A percentile compares a stretch with the other conserved stretches of the same genome.
These are phyloP conservation scores for Zoanthus sansibaricus DNA, from an alignment of 92 coral and sea anemone genomes.

Conservation along the genomic window DNA sequence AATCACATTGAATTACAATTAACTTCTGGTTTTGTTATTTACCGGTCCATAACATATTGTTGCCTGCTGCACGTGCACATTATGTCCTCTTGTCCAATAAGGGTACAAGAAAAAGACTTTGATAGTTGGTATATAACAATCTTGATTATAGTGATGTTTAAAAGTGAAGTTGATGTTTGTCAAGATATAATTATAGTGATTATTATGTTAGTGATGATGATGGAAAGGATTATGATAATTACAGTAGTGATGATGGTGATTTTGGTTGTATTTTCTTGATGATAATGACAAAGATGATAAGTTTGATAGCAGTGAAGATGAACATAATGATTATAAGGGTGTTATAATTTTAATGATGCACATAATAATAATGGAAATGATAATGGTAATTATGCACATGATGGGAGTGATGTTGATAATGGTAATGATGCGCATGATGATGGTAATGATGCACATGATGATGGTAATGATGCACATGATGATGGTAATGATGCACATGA, in stretches of 20 bases:
- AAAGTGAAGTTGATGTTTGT: too few relatives aligned
- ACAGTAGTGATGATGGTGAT: background rate
- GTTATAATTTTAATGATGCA: background rate
- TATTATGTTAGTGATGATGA: background rate
- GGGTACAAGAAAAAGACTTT: background rate
- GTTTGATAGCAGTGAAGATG: background rate
- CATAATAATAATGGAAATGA: background rate
- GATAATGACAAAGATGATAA: background rate
- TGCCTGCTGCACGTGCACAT: too few relatives aligned
- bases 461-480: background rate
- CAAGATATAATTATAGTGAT: background rate
- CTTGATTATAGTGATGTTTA: background rate
- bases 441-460: background rate
- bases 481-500: too few relatives aligned
- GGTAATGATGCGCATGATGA: background rate
- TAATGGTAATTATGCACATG: background rate
- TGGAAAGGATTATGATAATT: background rate
- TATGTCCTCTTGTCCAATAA: too few relatives aligned
- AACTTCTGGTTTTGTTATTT: too few relatives aligned
- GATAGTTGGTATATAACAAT: background rate
- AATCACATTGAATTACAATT: too few relatives aligned
- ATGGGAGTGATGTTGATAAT: background rate
- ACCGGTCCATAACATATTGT: too few relatives aligned
- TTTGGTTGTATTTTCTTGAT: background rate
- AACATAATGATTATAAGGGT: too few relatives aligned